Base-by-base conservation (phyloP, 1,140 invertebrate genomes). In the Hypothenemus hampei region DNA sequence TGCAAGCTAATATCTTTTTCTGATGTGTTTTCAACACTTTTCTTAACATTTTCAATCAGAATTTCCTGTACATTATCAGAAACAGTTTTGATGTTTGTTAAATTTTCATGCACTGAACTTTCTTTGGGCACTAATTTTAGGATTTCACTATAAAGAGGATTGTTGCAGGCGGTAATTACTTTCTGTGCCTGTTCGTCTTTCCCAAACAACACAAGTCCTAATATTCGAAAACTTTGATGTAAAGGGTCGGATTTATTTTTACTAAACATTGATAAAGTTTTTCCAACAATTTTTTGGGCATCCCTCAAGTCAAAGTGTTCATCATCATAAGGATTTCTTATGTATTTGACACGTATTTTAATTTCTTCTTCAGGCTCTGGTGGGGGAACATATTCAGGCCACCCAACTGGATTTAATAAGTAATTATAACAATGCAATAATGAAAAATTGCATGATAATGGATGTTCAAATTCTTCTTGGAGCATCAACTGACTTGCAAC, bases 231-330 rank as follows among this genome's bases (percentile, higher is more conserved):
- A 61, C 84, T 87, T 60, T 77, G 73, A 45, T 78, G 78, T 16
- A 87, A 58, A 57, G 74, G 60, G 63, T 81, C 75, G 43, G 75
- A 63, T 15, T 72, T 63, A 35, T 68, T 60, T 64, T 74, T 76
- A 7, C 81, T 81, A 61, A 81, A 79, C 66, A 77, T 79, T 31
- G 69, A 73, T 11, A 94, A 69, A 1, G 89, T 88, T 76, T 94
- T 95, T 4, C 91, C 91, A 33, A 86, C 73, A 22, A 90, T 70
- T 67, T 81, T 74, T 29, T 74, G 68, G 6, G 81, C 76, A 60
- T 90, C 80, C 50, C 69, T 77, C 3, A 92, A 70, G 73, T 93
- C 89, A 75, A 93, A 92, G 72, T 95, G 91, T 68, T 89, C 84
- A 74, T 96, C 92, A 72, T 84, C 85, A 69, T 77, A 87, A 3